Evolutionary conservation across 2,888 invertebrate genomes (phyloP), one percentile per base, ranked within the genome.

Genomic region (Hydraecia micacea): DNA sequence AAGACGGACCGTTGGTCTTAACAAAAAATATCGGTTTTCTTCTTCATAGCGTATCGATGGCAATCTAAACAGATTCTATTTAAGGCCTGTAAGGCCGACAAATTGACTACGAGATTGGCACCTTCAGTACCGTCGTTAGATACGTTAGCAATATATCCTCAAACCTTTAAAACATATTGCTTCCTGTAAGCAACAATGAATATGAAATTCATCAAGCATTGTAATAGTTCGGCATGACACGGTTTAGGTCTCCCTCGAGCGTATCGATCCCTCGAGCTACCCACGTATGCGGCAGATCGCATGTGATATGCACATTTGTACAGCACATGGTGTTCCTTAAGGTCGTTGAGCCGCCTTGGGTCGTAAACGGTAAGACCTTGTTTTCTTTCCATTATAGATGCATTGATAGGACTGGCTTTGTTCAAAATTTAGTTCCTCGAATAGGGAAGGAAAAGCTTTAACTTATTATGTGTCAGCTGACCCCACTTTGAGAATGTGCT

Each of bases 231-330:
- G n/a, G 32, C 73, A 58, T 75, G 75, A 73, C 84, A 80, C 60
- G 67, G 46, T 65, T 75, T 18, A 66, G n/a, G 32, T 36, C 21
- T 84, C 76, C 72, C 72, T 77, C 46, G 84, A 62, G 81, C 11
- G 46, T 69, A 87, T 81, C 77, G 85, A 87, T 77, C 74, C 58
- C 63, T 68, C 28, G 39, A 71, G 63, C 28, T 5, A 36, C 21
- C 36, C 36, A 71, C 52, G 73, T 81, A 72, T 81, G 79, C 68
- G 76, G 78, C 66, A 79, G 75, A 52, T 85, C 78, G 77, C 83
- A 76, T 87, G 80, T 75, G 70, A 70, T 73, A 73, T 71, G 73
- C 80, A 83, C 80, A 80, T 87, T 77, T 83, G 79, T 75, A 11
- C 68, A 77, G 25, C 80, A 84, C 69, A 80, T 84, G 80, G 65